Evolutionary conservation across 1,140 invertebrate species (phyloP).

Genomic region (Drosophila kikkawai): DNA sequence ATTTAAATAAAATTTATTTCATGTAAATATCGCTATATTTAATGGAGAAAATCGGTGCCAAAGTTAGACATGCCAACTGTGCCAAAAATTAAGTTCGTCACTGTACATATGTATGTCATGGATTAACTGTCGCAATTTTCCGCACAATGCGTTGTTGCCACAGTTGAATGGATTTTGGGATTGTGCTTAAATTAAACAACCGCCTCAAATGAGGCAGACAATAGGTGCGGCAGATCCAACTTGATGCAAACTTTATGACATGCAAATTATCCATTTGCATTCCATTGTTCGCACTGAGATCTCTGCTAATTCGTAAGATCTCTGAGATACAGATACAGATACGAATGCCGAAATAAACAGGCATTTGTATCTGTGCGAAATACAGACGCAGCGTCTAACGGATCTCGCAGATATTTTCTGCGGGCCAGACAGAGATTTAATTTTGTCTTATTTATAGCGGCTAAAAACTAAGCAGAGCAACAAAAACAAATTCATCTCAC

Average conservation of each 20-base stretch:
- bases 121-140: constrained; percentile 42
- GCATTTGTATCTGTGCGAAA: constrained; percentile 1
- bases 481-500: constrained; percentile 16
- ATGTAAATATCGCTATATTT: too few species aligned
- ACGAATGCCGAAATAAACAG: constrained; percentile 1
- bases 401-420: constrained; percentile 27
- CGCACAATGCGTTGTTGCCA: constrained; percentile 31
- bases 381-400: constrained; percentile 3
- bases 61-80: too few species aligned
- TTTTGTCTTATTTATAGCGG: constrained; percentile 51
- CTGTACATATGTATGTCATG: constrained; percentile 27
- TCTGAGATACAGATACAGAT: constrained; percentile 24
- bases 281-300: constrained; percentile 19
- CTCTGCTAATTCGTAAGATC: constrained; percentile 28
- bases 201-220: constrained; percentile 26
- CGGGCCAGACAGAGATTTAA: constrained; percentile 34
- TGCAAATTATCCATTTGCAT: constrained; percentile 19
- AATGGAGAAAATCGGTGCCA: too few species aligned
- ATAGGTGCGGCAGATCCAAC: background rate
- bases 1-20: too few species aligned
- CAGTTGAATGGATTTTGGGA: constrained; percentile 44
- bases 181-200: constrained; percentile 25
- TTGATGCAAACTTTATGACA: constrained; percentile 4
- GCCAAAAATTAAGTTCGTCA: too few species aligned
- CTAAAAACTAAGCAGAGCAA: constrained; percentile 19